These are phyloP conservation scores for Dolichallabes microphthalmus DNA, from an alignment of 2,113 vertebrate genomes.

Conservation along the genomic window DNA sequence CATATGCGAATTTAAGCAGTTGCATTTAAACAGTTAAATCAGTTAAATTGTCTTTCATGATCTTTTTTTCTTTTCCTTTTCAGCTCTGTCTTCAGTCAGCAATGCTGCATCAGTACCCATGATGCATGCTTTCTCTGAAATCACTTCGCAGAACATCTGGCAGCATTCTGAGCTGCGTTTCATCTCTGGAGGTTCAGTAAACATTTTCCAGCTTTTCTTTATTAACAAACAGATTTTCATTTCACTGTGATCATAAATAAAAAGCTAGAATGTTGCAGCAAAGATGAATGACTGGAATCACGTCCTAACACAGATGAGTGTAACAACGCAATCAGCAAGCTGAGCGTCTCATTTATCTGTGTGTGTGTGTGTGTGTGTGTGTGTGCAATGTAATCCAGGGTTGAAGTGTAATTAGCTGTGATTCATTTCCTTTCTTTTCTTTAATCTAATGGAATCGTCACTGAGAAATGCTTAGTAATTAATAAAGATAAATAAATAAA, in stretches of 20 bases:
- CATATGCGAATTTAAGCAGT: background rate
- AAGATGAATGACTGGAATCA: slow-evolving; percentile 20
- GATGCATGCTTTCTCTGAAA: slow-evolving; percentile 63
- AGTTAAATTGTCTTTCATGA: background rate
- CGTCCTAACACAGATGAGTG: slow-evolving; percentile 8
- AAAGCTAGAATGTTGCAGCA: background rate
- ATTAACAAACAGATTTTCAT: slow-evolving; percentile 35
- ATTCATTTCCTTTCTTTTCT: slow-evolving; percentile 20
- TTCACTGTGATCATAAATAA: slow-evolving; percentile 27
- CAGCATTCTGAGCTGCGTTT: slow-evolving; percentile 25
- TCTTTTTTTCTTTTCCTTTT: slow-evolving; percentile 37
- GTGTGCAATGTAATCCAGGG: slow-evolving; percentile 37
- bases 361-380: background rate
- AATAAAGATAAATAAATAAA: background rate
- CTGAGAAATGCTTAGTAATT: background rate
- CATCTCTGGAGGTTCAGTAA: slow-evolving; percentile 23
- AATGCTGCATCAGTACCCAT: slow-evolving; percentile 69
- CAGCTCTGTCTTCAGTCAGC: slow-evolving; percentile 50
- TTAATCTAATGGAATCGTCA: slow-evolving; percentile 7
- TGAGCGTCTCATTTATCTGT: slow-evolving; percentile 39
- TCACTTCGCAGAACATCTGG: slow-evolving; percentile 70
- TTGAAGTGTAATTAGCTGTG: slow-evolving; percentile 38
- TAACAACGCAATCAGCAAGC: slow-evolving; percentile 43
- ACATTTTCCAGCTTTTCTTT: slow-evolving; percentile 15
- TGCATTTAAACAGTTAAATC: slow-evolving; percentile 11